Conservation (phyloP, 2,888 invertebrate species). For the Hemithea aestivaria region DNA sequence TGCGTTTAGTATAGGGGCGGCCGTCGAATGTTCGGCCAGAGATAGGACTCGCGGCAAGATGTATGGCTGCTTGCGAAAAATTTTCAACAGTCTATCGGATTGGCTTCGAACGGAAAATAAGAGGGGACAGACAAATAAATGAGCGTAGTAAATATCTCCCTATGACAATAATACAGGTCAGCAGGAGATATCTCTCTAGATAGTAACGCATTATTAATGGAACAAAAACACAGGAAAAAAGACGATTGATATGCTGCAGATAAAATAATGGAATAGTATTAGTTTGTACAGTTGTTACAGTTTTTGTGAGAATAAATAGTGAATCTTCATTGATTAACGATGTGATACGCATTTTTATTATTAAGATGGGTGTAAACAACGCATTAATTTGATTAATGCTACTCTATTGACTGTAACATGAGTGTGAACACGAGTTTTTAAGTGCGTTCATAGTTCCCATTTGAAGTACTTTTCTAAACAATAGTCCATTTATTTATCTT, state of each 20-base stretch:
- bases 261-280: constrained; percentile 57
- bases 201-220: constrained; percentile 74
- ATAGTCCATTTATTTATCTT: too few relatives aligned
- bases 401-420: background rate
- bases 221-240: constrained; percentile 73
- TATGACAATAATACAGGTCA: constrained; percentile 80
- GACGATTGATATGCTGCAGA: constrained; percentile 56
- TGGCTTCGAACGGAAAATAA: constrained; percentile 78
- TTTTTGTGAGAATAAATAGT: constrained; percentile 7
- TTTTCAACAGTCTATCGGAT: constrained; percentile 78
- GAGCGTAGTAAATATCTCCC: constrained; percentile 73
- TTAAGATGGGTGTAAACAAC: constrained; percentile 6
- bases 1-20: constrained; percentile 63
- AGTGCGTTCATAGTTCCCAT: too few relatives aligned
- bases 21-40: constrained; percentile 75
- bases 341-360: constrained; percentile 4
- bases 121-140: constrained; percentile 77
- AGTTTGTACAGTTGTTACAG: constrained; percentile 38
- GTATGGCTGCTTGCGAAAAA: constrained; percentile 79
- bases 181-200: constrained; percentile 74
- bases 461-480: too few relatives aligned
- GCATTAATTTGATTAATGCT: constrained; percentile 6
- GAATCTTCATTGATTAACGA: constrained; percentile 2
- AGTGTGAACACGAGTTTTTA: background rate
- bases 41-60: constrained; percentile 77